Conservation (phyloP, 2,113 vertebrate species). For the Sceloporus tristichus region DNA sequence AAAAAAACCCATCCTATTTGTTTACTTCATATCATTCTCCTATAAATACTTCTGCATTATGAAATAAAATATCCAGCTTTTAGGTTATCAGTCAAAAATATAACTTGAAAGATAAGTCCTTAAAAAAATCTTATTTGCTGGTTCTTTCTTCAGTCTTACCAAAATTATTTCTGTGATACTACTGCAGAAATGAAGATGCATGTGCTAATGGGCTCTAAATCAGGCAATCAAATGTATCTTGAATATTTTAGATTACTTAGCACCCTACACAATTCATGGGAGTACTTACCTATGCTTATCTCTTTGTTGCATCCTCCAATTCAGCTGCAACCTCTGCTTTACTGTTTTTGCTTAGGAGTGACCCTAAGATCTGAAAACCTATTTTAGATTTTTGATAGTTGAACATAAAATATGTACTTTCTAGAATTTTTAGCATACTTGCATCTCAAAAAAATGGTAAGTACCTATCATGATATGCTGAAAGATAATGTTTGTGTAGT, state of each 20-base stretch:
- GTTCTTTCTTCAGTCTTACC: not conserved
- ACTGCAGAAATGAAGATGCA: not conserved
- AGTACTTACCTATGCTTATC: not conserved
- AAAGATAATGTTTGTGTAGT: constrained; percentile 40
- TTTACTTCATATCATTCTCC: not conserved
- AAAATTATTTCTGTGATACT: not conserved
- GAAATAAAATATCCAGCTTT: not conserved
- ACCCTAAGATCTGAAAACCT: not conserved
- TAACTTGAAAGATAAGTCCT: not conserved
- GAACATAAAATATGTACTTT: not conserved
- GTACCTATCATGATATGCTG: constrained; percentile 44
- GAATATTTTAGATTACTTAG: constrained; percentile 14
- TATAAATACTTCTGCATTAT: constrained; percentile 13
- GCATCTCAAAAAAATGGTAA: constrained; percentile 19
- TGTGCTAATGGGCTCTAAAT: not conserved
- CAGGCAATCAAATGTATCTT: not conserved
- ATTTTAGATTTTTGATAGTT: not conserved
- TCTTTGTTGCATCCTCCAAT: not conserved
- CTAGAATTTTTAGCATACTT: not conserved
- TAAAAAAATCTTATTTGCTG: not conserved
- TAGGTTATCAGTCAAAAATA: not conserved
- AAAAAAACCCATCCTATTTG: not conserved
- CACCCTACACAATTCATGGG: not conserved
- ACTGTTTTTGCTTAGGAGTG: not conserved
- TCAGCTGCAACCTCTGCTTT: not conserved